Evolutionary conservation across 2,797 vertebrate genomes (phyloP), one percentile per base, ranked within the genome.

Genomic region (Sebastes matsubarae): DNA sequence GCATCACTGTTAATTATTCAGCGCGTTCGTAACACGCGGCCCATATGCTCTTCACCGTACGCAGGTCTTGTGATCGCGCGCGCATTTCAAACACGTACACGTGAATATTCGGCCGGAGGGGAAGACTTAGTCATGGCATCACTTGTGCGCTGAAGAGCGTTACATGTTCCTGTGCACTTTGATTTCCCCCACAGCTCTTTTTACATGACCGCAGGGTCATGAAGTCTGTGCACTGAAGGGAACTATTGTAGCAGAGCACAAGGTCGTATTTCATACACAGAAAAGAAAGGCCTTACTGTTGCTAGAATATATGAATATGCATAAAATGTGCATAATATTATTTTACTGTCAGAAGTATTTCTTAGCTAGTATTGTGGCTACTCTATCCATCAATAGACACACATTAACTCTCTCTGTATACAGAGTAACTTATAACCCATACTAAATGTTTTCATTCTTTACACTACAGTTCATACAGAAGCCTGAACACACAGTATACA

Each of bases 1-100:
- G 90, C 83, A 90, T 93, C 88, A 81, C 83, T 79, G 85, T 93
- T 90, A 94, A 93, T 95, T 93, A 93, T 94, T 94, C 85, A 94
- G 88, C 57, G n/a, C 75, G 57, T 82, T 87, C 24, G 58, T 79
- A 88, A 83, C 82, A 85, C 80, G 68, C 13, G 6, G 80, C 57
- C 89, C 92, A 92, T 90, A 91, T 91, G 90, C 83, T 87, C 72
- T 25, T 78, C 74, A 29, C 64, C 30, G 55, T 77, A 72, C 42
- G 74, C 80, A 75, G 64, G 72, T 75, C 80, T 86, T 76, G 72
- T 75, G 68, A 82, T 82, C 0, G 46, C 1, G 55, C 16, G 8
- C 1, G 3, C 52, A 27, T 14, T 55, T 18, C 27, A 80, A 71
- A 86, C 18, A 22, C 20, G 7, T 18, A 79, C 30, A 71, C 3